Percentiles rank a stretch among this genome's conserved stretches.
Conservation (phyloP, 2,797 vertebrate genomes). For the Phoeniculus purpureus region DNA sequence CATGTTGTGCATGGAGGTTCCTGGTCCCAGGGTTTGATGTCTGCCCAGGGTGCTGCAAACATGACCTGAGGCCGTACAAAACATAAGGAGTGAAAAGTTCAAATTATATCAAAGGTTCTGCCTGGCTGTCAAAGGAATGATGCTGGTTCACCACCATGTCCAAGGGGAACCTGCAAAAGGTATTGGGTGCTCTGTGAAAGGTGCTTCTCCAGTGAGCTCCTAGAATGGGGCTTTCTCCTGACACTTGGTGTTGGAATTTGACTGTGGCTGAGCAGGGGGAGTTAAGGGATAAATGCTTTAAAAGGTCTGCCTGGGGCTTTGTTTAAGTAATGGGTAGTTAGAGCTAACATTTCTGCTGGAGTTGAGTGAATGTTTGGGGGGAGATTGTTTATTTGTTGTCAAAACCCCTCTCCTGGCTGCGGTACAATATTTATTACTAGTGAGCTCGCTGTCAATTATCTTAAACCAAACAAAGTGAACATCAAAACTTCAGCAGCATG, state of each 20-base stretch:
- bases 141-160: accelerated
- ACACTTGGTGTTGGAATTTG: background rate
- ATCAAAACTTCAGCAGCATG: background rate
- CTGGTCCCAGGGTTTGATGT: accelerated
- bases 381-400: background rate
- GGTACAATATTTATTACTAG: background rate
- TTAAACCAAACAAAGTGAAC: background rate
- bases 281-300: background rate
- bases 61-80: accelerated
- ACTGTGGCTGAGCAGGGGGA: background rate
- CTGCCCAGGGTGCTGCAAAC: background rate
- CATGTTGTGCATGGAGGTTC: background rate
- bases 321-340: background rate
- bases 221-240: background rate
- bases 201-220: background rate
- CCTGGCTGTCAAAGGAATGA: accelerated
- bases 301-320: background rate
- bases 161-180: background rate
- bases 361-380: background rate
- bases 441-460: background rate
- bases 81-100: background rate
- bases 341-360: background rate
- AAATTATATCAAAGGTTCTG: background rate
- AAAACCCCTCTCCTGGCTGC: background rate
- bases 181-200: background rate